Conservation (phyloP, 2,797 vertebrate genomes). For the Serranus cabrilla region DNA sequence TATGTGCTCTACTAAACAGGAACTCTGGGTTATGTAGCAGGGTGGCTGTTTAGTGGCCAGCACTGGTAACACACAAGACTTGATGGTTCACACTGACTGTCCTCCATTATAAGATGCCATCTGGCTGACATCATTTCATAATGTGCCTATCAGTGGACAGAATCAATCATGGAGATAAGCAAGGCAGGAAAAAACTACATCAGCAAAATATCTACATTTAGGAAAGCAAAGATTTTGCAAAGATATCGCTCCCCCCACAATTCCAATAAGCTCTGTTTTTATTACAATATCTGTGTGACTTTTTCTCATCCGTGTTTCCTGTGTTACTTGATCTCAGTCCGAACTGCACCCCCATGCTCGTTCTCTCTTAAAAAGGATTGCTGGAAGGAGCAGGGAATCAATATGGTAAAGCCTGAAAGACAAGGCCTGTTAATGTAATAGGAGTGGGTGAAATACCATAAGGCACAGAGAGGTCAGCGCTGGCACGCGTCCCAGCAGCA, state of each 20-base stretch:
- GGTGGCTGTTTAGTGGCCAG: constrained; percentile 78
- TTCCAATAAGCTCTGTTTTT: neutral
- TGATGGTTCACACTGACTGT: constrained; percentile 52
- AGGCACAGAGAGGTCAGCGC: constrained; percentile 67
- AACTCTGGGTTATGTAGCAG: constrained; percentile 77
- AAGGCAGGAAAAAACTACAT: neutral
- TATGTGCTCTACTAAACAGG: constrained; percentile 89
- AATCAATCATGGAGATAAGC: constrained; percentile 32
- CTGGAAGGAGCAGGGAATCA: constrained; percentile 77
- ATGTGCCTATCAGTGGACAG: constrained; percentile 27
- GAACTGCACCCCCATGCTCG: constrained; percentile 39
- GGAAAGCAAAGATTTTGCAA: neutral
- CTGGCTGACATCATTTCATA: constrained; percentile 62
- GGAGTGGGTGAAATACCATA: constrained; percentile 73
- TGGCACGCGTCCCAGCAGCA: constrained; percentile 59
- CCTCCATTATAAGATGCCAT: constrained; percentile 64
- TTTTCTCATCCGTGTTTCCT: constrained; percentile 5
- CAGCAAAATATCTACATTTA: constrained; percentile 18
- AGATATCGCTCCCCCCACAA: neutral
- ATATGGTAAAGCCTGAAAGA: constrained; percentile 74
- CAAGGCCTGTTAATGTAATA: constrained; percentile 77
- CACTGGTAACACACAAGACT: constrained; percentile 66
- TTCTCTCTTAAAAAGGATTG: constrained; percentile 74
- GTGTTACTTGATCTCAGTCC: constrained; percentile 42
- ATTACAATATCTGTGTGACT: constrained; percentile 4